These are phyloP conservation scores for Sabatieria punctata DNA, from an alignment of 2,888 invertebrate genomes.

Conservation along the genomic window DNA sequence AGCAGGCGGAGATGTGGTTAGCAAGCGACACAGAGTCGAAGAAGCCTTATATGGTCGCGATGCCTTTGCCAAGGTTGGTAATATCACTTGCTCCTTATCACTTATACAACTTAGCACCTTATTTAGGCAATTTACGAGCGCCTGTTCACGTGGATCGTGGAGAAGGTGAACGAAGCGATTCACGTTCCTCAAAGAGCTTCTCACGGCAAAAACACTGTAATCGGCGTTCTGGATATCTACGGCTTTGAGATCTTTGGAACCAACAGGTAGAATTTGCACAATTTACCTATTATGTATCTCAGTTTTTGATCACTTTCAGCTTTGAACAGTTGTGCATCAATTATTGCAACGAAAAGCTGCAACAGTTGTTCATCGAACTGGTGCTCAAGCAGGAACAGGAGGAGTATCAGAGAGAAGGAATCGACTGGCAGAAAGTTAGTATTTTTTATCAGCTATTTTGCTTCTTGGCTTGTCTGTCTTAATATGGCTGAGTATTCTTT, in stretches of 20 bases:
- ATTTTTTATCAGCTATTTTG: neutral
- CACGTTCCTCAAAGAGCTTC: conserved; percentile 44
- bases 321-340: conserved; percentile 97
- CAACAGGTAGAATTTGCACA: conserved; percentile 50
- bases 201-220: conserved; percentile 53
- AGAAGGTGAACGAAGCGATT: conserved; percentile 74
- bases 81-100: neutral
- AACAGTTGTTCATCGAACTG: conserved; percentile 90
- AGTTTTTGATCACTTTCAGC: conserved; percentile 24
- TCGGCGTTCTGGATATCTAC: conserved; percentile 92
- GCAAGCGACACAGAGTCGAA: conserved; percentile 64
- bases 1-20: conserved; percentile 75
- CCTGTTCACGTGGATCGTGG: conserved; percentile 82
- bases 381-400: conserved; percentile 95
- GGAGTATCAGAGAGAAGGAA: conserved; percentile 84
- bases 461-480: too few relatives aligned
- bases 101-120: neutral
- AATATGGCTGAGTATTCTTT: neutral
- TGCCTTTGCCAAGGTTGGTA: conserved; percentile 63
- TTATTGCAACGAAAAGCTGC: conserved; percentile 94
- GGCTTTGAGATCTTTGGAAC: conserved; percentile 95
- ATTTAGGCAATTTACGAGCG: conserved; percentile 54
- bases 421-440: conserved; percentile 63
- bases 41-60: conserved; percentile 76
- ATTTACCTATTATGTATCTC: neutral